Evolutionary conservation across 2,113 vertebrate species (phyloP), one percentile per base, ranked within the genome.

Genomic region (Nyctibius bracteatus): DNA sequence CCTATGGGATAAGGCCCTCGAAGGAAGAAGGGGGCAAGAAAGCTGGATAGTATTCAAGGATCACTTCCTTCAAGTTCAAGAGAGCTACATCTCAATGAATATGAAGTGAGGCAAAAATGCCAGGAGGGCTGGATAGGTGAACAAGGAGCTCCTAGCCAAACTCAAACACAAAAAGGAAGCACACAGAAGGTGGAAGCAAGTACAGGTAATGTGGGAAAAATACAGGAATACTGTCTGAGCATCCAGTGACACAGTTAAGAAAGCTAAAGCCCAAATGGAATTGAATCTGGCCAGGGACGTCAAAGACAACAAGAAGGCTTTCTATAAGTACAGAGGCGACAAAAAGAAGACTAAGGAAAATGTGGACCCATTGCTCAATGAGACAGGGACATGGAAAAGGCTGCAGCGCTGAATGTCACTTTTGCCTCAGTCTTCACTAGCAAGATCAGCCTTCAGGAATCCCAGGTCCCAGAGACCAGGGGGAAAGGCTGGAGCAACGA

Each of bases 331-430:
- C 43, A 33, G 0, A 68, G 8, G 11, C 16, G 2, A 57, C 30
- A 73, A 31, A 35, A 67, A 10, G 41, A 43, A 43, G 41, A 43
- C 14, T 10, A 43, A 14, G 19, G 10, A 77, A 39, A 54, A 59
- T 2, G 7, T 30, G 6, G 68, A 52, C 15, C 4, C 51, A 77
- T 4, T 59, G 22, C 12, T 66, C 27, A 47, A 7, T 0, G 1
- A 54, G 17, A 39, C 5, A 21, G 30, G 15, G 10, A 46, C 28
- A 24, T 1, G 1, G 31, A 14, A 74, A 78, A 57, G 14, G 19
- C 11, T 59, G 11, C 23, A 54, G 14, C 44, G 49, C 3, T 23
- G 31, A 68, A 66, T 9, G n/a, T 4, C n/a, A 65, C 10, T 35
- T 73, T 30, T 44, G 25, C 24, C 25, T 43, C 25, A 52, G 11